Conservation (phyloP, 2,888 invertebrate genomes). For the Malthinus seriepunctatus region DNA sequence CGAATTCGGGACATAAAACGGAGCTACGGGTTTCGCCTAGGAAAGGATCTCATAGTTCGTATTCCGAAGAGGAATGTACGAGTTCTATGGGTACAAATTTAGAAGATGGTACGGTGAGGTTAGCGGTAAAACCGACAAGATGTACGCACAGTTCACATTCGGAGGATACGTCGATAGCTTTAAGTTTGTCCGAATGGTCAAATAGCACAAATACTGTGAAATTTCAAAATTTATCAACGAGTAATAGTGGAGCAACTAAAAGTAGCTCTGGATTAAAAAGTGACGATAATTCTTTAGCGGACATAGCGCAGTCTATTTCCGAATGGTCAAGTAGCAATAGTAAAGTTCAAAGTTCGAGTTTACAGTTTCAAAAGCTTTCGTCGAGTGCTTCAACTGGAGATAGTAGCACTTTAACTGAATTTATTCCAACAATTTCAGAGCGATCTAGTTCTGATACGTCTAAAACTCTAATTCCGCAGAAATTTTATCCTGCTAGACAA, state of each 20-base stretch:
- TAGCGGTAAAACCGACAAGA: constrained; percentile 77
- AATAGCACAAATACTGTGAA: constrained; percentile 85
- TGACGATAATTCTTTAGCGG: constrained; percentile 75
- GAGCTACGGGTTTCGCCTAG: constrained; percentile 45
- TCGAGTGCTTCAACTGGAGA: constrained; percentile 50
- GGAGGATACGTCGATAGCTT: constrained; percentile 83
- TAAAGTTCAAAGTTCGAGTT: constrained; percentile 61
- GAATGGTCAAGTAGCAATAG: constrained; percentile 81
- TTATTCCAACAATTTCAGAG: constrained; percentile 78
- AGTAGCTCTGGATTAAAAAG: constrained; percentile 70
- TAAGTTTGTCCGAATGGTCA: constrained; percentile 87
- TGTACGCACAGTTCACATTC: constrained; percentile 84
- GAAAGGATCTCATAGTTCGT: constrained; percentile 65
- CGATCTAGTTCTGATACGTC: constrained; percentile 77
- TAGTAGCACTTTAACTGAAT: constrained; percentile 60
- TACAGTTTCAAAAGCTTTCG: constrained; percentile 53
- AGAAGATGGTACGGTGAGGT: constrained; percentile 77
- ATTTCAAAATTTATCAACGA: constrained; percentile 74
- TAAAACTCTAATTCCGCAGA: constrained; percentile 69
- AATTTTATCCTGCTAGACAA: constrained; percentile 43
- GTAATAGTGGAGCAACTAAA: constrained; percentile 62
- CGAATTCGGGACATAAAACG: constrained; percentile 45
- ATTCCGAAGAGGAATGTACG: constrained; percentile 73
- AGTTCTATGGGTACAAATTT: constrained; percentile 78
- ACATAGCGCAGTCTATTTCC: constrained; percentile 77